phyloP scores from a whole-genome alignment of 92 coral and sea anemone species.

The Porites cylindrica region DNA sequence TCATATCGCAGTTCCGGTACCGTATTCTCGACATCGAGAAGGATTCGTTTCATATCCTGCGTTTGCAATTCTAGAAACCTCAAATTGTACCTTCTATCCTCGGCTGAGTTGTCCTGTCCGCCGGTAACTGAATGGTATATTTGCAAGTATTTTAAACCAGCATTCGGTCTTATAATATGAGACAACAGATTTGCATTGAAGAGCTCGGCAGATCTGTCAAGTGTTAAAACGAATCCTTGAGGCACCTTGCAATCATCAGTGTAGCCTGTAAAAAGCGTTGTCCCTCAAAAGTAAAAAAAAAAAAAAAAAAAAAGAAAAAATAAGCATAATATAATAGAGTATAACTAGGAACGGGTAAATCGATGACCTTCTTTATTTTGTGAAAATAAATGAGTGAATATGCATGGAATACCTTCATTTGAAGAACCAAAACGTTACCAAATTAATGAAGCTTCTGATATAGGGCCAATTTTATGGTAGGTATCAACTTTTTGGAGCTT shows the following conservation, averaged over 20 bases:
- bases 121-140: conserved; percentile 22
- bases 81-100: conserved; percentile 1
- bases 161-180: not conserved
- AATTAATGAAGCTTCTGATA: too few relatives aligned
- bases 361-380: not conserved
- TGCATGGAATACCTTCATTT: too few relatives aligned
- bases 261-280: not conserved
- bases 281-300: not conserved
- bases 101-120: conserved; percentile 5
- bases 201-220: not conserved
- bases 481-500: too few relatives aligned
- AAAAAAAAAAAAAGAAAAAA: too few relatives aligned
- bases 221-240: conserved; percentile 14
- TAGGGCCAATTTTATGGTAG: too few relatives aligned
- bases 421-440: too few relatives aligned
- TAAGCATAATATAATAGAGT: not conserved
- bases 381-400: too few relatives aligned
- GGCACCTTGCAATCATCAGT: not conserved
- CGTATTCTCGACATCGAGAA: not conserved
- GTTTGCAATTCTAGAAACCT: conserved; percentile 19
- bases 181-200: conserved; percentile 5
- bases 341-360: not conserved
- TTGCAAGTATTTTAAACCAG: not conserved
- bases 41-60: conserved; percentile 5
- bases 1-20: conserved; percentile 21